phyloP scores from a whole-genome alignment of 2,113 vertebrate genomes.

The Scopus umbretta region DNA sequence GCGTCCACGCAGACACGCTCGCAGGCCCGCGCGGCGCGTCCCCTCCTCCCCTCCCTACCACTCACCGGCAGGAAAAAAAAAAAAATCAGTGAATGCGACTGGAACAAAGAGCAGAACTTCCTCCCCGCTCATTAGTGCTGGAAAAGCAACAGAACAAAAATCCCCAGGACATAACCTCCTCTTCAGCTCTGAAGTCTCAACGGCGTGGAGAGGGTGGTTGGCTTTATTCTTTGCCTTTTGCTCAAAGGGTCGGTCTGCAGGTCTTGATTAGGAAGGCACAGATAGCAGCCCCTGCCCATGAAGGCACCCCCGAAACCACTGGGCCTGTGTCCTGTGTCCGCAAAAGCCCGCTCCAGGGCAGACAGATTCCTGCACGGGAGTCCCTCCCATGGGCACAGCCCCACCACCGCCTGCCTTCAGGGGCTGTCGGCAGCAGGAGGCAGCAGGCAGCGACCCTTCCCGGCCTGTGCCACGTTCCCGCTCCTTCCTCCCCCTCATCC shows the following conservation, averaged over 20 bases:
- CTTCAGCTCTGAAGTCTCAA: constrained; percentile 36
- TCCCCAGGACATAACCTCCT: constrained; percentile 41
- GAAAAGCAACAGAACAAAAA: constrained; percentile 35
- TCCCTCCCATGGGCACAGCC: background rate
- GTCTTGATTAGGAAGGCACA: rapidly evolving
- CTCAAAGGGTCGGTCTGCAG: rapidly evolving
- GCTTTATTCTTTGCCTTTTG: background rate
- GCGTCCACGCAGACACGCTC: background rate
- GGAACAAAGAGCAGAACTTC: constrained; percentile 45
- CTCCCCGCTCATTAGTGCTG: constrained; percentile 43
- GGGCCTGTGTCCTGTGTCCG: rapidly evolving
- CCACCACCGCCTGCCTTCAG: background rate
- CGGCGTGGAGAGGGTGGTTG: background rate
- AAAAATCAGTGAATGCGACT: background rate
- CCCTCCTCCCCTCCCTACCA: background rate
- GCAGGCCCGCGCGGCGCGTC: background rate
- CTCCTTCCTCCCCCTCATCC: background rate
- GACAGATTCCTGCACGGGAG: rapidly evolving
- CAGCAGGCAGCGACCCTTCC: background rate
- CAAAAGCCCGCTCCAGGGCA: background rate
- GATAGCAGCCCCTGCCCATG: rapidly evolving
- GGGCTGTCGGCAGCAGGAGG: background rate
- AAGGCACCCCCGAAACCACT: background rate
- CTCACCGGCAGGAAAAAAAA: background rate
- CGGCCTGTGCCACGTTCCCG: background rate